Base-by-base conservation (phyloP, 2,797 vertebrate genomes). In the Acanthiza pusilla region DNA sequence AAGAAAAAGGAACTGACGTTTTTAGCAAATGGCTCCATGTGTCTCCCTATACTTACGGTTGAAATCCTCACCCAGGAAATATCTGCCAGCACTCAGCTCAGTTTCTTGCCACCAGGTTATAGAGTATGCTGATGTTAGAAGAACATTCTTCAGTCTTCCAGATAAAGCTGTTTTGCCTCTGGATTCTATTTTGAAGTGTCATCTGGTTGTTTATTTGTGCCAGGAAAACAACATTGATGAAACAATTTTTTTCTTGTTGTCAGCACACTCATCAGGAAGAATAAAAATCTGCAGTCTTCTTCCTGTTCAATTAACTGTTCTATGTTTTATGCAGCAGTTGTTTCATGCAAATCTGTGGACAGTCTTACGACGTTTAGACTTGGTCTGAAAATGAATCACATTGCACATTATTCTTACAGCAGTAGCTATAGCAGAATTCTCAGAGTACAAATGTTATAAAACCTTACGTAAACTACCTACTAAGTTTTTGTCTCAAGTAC, bases 1-100 rank as follows among this genome's bases (percentile, higher is more conserved):
- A 81, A 81, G 32, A 29, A 68, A 80, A 87, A 70, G 10, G 6
- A 58, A 62, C 29, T 10, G 7, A 40, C 17, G 10, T 6, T 55
- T 73, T 58, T 54, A 11, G 2, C 12, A 85, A 60, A 45, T 36
- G 26, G 2, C 27, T 70, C 82, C 3, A 6, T 16, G 14, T 14
- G 13, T 70, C 30, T 61, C 18, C 13, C 17, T 65, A 10, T 45
- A 20, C 13, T 67, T 40, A 38, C 0, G 0, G 5, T 15, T 51
- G 48, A 75, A 89, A 13, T 8, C 30, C 13, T 84, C 26, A 55
- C 7, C 8, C 48, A 47, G 17, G 38, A 51, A 62, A n/a, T 1
- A 15, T 21, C n/a, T 76, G 20, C 14, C n/a, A 25, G 8, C 20
- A 30, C 82, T 89, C 55, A 45, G 40, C 45, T 85, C 50, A 40